These are phyloP conservation scores for Neoseiulus cucumeris DNA, from an alignment of 1,140 invertebrate genomes.

Conservation along the genomic window DNA sequence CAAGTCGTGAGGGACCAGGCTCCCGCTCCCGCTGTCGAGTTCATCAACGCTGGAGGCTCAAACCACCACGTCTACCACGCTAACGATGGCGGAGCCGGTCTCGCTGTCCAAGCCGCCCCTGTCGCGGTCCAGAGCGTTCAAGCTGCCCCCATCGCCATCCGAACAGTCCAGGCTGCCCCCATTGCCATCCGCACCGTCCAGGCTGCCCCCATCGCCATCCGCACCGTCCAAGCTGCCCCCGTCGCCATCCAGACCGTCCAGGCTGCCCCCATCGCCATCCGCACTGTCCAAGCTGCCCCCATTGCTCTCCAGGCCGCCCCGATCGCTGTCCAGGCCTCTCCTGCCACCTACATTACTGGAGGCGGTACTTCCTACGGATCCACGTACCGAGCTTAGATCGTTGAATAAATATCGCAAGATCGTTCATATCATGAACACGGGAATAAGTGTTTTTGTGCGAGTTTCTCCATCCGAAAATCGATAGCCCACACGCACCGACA, in stretches of 20 bases:
- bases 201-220: not conserved
- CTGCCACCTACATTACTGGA: too few species aligned
- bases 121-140: not conserved
- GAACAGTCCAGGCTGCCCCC: not conserved
- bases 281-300: not conserved
- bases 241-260: not conserved
- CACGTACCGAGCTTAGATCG: too few species aligned
- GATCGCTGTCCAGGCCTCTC: too few species aligned
- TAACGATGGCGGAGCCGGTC: not conserved
- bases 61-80: conserved; percentile 1
- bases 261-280: too few species aligned
- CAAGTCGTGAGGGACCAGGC: not conserved
- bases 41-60: not conserved
- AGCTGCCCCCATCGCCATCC: not conserved
- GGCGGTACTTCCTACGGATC: too few species aligned
- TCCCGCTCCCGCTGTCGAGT: not conserved
- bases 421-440: too few species aligned
- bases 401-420: too few species aligned
- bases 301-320: not conserved
- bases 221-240: not conserved
- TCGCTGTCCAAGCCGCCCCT: not conserved
- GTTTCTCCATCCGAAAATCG: too few species aligned
- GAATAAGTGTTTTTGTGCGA: too few species aligned
- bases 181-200: not conserved
- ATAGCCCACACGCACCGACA: too few species aligned